Evolutionary conservation across 1,140 invertebrate genomes (phyloP).

Genomic region (Tetragnatha versicolor): DNA sequence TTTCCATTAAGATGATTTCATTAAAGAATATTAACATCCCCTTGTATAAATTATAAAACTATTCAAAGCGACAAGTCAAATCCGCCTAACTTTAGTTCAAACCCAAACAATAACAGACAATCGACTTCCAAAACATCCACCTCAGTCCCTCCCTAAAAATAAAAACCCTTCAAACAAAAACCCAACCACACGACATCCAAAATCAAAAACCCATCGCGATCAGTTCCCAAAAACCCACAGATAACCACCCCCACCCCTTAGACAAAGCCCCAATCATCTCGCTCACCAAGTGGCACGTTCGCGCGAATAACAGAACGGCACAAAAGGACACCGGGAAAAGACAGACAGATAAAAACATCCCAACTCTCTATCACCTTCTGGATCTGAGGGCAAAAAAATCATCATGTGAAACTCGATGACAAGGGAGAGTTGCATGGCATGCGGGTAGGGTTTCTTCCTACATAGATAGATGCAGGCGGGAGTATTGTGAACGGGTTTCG

Average conservation of each 20-base stretch:
- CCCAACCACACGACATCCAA: background rate
- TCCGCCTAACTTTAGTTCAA: too few relatives aligned
- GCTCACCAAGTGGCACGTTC: too few relatives aligned
- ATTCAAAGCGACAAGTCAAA: too few relatives aligned
- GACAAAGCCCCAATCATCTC: background rate
- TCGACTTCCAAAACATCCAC: too few relatives aligned
- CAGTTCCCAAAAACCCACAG: background rate
- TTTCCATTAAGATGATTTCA: too few relatives aligned
- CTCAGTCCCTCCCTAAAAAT: too few relatives aligned
- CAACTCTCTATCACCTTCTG: constrained; percentile 17
- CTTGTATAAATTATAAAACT: too few relatives aligned
- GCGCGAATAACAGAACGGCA: too few relatives aligned
- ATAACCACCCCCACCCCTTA: background rate
- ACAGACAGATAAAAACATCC: background rate
- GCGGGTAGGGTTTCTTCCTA: constrained; percentile 9
- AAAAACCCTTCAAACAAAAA: too few relatives aligned
- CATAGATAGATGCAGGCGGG: constrained; percentile 1
- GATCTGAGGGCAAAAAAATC: constrained; percentile 12
- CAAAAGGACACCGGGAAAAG: background rate
- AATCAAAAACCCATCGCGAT: background rate
- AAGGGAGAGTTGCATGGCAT: background rate
- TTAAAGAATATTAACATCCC: too few relatives aligned
- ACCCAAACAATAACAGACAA: too few relatives aligned
- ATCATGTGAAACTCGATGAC: background rate
- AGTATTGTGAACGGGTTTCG: background rate